Conservation (phyloP, 2,113 vertebrate species). For the Macrotus californicus region DNA sequence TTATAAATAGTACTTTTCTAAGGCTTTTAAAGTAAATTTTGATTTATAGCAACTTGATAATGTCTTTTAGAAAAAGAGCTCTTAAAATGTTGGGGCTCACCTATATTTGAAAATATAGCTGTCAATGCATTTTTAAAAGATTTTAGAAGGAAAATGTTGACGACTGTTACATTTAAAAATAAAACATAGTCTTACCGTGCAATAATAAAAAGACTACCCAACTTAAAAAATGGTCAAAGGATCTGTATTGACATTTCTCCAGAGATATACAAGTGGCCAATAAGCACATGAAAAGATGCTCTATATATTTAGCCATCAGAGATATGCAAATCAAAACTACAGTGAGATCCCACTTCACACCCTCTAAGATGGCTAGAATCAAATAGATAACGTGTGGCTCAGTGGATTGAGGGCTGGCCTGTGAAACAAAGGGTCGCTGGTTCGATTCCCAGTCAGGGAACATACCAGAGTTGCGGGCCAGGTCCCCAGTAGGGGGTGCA, state of each 20-base stretch:
- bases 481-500: too few species aligned
- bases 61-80: not conserved
- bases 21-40: slow-evolving; percentile 17
- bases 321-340: not conserved
- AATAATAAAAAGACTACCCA: not conserved
- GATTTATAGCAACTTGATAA: not conserved
- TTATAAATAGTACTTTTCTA: not conserved
- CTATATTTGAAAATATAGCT: not conserved
- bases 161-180: not conserved
- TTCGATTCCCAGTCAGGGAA: too few species aligned
- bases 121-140: not conserved
- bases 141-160: not conserved
- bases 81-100: not conserved
- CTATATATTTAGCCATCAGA: not conserved
- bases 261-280: not conserved
- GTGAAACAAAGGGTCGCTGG: too few species aligned
- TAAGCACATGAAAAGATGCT: not conserved
- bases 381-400: not conserved
- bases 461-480: too few species aligned
- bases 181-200: not conserved
- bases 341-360: not conserved
- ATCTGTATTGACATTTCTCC: not conserved
- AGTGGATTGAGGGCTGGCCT: too few species aligned
- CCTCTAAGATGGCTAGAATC: not conserved
- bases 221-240: not conserved